Conservation (phyloP, 2,888 invertebrate species). For the Anticlea derivata region DNA sequence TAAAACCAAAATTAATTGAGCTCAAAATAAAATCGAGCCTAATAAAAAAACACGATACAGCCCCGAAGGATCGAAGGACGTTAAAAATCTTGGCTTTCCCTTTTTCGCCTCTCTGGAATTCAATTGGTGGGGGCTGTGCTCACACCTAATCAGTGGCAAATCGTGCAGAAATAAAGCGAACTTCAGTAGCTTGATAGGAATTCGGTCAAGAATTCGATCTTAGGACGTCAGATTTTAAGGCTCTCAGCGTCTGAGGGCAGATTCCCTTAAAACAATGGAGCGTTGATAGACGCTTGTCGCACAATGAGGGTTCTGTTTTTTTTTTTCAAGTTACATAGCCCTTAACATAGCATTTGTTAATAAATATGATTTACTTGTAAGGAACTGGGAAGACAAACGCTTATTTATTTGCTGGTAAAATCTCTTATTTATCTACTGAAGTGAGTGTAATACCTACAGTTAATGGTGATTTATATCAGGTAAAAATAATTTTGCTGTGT, state of each 20-base stretch:
- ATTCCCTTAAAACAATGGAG: constrained; percentile 5
- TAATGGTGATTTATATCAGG: not conserved
- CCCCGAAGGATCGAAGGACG: constrained; percentile 3
- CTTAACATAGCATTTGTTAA: no score
- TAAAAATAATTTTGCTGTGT: constrained; percentile 2
- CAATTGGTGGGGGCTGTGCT: constrained; percentile 51
- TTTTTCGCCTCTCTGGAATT: constrained; percentile 51
- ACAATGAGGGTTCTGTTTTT: no score
- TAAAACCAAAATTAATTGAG: constrained; percentile 5
- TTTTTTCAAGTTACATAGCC: no score
- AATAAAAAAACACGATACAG: constrained; percentile 17
- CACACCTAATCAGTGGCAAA: constrained; percentile 60
- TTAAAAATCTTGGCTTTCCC: constrained; percentile 42
- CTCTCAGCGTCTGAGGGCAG: not conserved
- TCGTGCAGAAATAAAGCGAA: constrained; percentile 67
- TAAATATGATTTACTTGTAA: no score
- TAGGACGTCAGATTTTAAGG: constrained; percentile 37
- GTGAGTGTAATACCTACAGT: not conserved
- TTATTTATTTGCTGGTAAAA: no score
- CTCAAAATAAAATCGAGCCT: constrained; percentile 9
- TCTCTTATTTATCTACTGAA: not conserved
- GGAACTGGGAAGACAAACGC: no score
- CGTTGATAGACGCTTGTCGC: not conserved
- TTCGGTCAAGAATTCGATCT: constrained; percentile 53
- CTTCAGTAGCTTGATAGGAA: constrained; percentile 59